phyloP scores from a whole-genome alignment of 2,888 invertebrate genomes.

The Galerucella calmariensis region DNA sequence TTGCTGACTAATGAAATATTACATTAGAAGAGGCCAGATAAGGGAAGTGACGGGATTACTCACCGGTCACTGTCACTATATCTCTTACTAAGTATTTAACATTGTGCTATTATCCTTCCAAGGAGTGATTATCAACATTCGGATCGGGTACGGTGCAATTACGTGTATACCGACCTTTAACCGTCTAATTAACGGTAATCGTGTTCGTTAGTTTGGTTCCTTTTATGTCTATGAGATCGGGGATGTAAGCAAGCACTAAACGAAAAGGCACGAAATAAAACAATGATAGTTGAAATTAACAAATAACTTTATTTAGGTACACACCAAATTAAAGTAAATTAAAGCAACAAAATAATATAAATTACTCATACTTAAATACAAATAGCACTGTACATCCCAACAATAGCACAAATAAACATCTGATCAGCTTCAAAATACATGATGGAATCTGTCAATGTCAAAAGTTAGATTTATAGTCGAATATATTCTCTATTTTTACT shows the following conservation, averaged over 20 bases:
- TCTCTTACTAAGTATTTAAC: too few species aligned
- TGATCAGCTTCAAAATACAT: constrained; percentile 36
- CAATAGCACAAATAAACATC: constrained; percentile 45
- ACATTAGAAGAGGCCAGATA: too few species aligned
- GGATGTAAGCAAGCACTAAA: neutral
- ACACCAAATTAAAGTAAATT: constrained; percentile 55
- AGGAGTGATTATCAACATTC: too few species aligned
- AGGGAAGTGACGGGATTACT: too few species aligned
- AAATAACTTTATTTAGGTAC: constrained; percentile 57
- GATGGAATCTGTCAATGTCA: constrained; percentile 36
- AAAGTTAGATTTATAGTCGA: constrained; percentile 19
- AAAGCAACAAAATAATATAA: constrained; percentile 58
- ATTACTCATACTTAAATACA: constrained; percentile 57
- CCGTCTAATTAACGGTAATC: too few species aligned
- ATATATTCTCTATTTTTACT: neutral
- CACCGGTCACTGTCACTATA: too few species aligned
- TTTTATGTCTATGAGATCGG: neutral
- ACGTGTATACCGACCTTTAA: too few species aligned
- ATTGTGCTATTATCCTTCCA: too few species aligned
- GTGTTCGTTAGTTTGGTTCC: too few species aligned
- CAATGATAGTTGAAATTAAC: constrained; percentile 43
- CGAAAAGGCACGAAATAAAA: constrained; percentile 36
- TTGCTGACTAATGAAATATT: too few species aligned
- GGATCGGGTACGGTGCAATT: too few species aligned
- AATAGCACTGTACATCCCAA: constrained; percentile 54